Percentiles rank a stretch among this genome's conserved stretches.
These are phyloP conservation scores for Trachurus trachurus DNA, from an alignment of 2,797 vertebrate genomes.

Conservation along the genomic window DNA sequence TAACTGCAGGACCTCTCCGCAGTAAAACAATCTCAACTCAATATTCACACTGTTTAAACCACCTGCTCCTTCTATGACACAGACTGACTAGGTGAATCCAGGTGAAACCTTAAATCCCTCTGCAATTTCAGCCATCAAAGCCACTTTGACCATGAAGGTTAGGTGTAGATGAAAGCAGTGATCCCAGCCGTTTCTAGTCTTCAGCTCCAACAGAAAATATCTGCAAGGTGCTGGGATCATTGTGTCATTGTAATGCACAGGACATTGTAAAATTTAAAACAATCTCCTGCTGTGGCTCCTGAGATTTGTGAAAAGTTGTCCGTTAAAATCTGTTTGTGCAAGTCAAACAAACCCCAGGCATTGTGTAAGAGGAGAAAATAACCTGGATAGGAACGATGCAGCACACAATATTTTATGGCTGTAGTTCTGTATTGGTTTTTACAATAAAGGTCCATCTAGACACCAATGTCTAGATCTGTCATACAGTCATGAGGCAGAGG, in stretches of 20 bases:
- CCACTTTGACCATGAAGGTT: constrained; percentile 17
- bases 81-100: constrained; percentile 47
- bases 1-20: constrained; percentile 18
- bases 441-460: background rate
- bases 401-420: background rate
- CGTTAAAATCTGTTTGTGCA: constrained; percentile 18
- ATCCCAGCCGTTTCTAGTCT: constrained; percentile 11
- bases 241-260: constrained; percentile 16
- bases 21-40: constrained; percentile 41
- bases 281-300: background rate
- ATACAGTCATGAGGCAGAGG: too few species aligned
- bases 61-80: constrained; percentile 43
- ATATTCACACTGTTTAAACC: constrained; percentile 41
- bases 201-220: constrained; percentile 22
- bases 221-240: background rate
- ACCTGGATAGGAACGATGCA: background rate
- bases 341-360: constrained; percentile 7
- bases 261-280: constrained; percentile 18
- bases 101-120: constrained; percentile 43
- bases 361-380: background rate
- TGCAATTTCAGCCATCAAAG: constrained; percentile 43
- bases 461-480: too few species aligned
- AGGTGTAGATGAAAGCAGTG: constrained; percentile 34
- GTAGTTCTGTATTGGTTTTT: background rate
- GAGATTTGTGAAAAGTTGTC: constrained; percentile 25